Evolutionary conservation across 37 sponge, comb jelly and placozoan genomes (phyloP).

Genomic region (Bolinopsis microptera): DNA sequence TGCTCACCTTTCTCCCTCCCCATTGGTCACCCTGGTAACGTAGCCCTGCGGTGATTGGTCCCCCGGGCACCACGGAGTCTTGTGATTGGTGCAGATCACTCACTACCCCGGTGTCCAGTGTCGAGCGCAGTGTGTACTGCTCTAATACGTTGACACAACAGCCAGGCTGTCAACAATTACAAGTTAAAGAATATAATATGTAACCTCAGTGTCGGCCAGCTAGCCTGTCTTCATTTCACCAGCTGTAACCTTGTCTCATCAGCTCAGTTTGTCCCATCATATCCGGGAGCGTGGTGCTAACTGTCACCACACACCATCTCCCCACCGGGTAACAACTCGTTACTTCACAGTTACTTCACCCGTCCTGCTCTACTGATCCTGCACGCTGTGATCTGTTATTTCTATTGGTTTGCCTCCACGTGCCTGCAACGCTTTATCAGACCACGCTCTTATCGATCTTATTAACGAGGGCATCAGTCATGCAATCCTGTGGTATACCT

Average conservation of each 20-base stretch:
- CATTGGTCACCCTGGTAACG: neutral
- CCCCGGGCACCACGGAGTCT: neutral
- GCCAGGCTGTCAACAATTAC: constrained; percentile 32
- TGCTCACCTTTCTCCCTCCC: neutral
- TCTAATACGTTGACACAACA: neutral
- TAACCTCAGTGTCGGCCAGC: no score
- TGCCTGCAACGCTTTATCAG: neutral
- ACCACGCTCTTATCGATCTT: neutral
- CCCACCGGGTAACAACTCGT: no score
- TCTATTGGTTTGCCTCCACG: no score
- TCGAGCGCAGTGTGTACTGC: neutral
- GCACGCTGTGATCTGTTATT: neutral
- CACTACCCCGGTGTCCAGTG: neutral
- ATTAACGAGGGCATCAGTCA: neutral
- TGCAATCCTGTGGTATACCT: neutral
- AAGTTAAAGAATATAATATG: constrained; percentile 11
- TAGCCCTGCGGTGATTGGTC: neutral
- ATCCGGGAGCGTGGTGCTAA: neutral
- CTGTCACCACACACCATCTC: neutral
- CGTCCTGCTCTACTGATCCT: neutral
- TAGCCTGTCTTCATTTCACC: neutral
- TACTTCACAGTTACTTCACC: no score
- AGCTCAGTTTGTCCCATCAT: neutral
- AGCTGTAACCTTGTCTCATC: neutral
- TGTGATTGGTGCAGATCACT: neutral